Conservation (phyloP, 2,888 invertebrate genomes). For the Mythimna albipuncta region DNA sequence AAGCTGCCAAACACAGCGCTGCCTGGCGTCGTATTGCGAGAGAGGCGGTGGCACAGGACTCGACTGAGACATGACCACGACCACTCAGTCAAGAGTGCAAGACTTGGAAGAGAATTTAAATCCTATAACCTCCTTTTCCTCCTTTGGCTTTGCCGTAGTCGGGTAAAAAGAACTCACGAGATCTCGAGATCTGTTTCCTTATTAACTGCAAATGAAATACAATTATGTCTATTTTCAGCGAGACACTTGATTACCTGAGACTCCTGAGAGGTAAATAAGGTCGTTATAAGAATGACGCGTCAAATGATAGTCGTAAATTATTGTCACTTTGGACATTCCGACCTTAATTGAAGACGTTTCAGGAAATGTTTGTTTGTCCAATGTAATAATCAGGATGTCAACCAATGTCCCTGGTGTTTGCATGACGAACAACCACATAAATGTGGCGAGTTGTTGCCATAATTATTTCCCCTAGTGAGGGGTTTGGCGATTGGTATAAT, state of each 20-base stretch:
- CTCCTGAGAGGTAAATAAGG: constrained; percentile 50
- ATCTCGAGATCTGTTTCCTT: constrained; percentile 65
- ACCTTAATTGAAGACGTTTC: constrained; percentile 44
- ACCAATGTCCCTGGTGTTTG: neutral
- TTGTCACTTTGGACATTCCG: constrained; percentile 31
- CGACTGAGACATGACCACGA: no score
- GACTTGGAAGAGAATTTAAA: no score
- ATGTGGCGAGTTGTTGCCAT: neutral
- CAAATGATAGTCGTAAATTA: constrained; percentile 52
- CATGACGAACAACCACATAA: neutral
- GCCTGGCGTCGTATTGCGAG: no score
- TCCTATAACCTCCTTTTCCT: no score
- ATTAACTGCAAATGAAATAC: constrained; percentile 67
- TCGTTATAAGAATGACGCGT: constrained; percentile 55
- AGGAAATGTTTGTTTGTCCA: constrained; percentile 39
- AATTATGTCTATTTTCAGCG: constrained; percentile 69
- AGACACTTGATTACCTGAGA: constrained; percentile 56
- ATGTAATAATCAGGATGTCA: constrained; percentile 16
- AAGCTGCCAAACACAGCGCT: no score
- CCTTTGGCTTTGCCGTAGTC: no score
- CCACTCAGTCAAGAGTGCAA: no score
- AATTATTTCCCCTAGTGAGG: neutral
- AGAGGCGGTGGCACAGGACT: no score
- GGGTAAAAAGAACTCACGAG: constrained; percentile 27
- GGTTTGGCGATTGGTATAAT: neutral